Evolutionary conservation across 1,140 invertebrate genomes (phyloP), one percentile per base, ranked within the genome.

Genomic region (Solen grandis): DNA sequence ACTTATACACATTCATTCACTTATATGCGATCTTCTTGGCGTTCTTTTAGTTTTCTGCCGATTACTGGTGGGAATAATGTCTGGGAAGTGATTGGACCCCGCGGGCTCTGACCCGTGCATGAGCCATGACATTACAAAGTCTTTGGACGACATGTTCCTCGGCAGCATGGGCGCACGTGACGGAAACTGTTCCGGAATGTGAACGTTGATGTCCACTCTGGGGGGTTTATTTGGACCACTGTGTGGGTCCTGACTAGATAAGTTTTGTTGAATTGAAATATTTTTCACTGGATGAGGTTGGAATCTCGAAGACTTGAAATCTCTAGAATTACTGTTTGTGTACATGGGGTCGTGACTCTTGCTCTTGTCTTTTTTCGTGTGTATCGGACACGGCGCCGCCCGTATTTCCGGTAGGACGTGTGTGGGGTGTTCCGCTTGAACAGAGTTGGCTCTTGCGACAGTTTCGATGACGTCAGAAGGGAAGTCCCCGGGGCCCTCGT

Each of bases 81-180:
- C 77, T 13, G 77, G 77, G 57, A 80, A 80, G 31, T 80, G 77
- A 38, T 80, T 80, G 1, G 66, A 35, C 14, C 55, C 77, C 31
- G 41, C 22, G 8, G 77, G 77, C 19, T 59, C 77, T 16, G 77
- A 80, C 22, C 77, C 77, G 57, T 80, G 77, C 2, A 80, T 62
- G 1, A 80, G 31, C 77, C 77, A 80, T 5, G 66, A 63, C 77
- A 80, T 80, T 29, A 80, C 77, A 52, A 72, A 80, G 33, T 80
- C 77, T 54, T 80, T 80, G 25, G 77, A 80, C 22, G 77, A 72
- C 77, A 80, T 80, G 41, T 80, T 46, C 55, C 65, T 80, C 10
- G 77, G 77, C 27, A 80, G 63, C 4, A 50, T 35, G 10, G 77
- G 68, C 33, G 66, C 54, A 27, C 41, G 38, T 4, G 46, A 46